Percentiles rank a stretch among this genome's conserved stretches.
Conservation (phyloP, 2,797 vertebrate genomes). For the Scyliorhinus canicula region DNA sequence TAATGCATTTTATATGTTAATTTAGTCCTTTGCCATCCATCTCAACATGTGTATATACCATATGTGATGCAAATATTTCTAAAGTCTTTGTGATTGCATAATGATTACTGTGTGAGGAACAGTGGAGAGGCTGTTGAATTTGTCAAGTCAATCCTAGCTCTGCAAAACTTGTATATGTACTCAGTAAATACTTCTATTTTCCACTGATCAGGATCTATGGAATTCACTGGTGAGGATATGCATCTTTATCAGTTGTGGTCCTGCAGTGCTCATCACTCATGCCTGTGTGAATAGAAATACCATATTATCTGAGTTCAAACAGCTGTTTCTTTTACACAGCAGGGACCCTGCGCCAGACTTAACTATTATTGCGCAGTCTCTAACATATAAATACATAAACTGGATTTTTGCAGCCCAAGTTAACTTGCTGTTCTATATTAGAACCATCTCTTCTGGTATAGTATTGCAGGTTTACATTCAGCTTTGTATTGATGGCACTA, state of each 20-base stretch:
- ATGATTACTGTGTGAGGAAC: neutral
- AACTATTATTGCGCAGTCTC: neutral
- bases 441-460: neutral
- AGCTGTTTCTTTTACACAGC: neutral
- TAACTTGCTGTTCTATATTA: neutral
- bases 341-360: neutral
- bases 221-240: neutral
- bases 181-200: neutral
- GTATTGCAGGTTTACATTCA: neutral
- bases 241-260: neutral
- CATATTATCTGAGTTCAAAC: neutral
- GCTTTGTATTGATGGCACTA: neutral
- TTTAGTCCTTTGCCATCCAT: slow-evolving; percentile 9
- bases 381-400: neutral
- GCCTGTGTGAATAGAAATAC: neutral
- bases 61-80: slow-evolving; percentile 12
- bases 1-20: slow-evolving; percentile 33
- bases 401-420: neutral
- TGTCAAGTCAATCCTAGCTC: neutral
- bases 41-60: slow-evolving; percentile 6
- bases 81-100: neutral
- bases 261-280: neutral
- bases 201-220: neutral
- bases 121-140: neutral
- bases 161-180: neutral